Evolutionary conservation across 2,113 vertebrate species (phyloP).

Genomic region (Panurus biarmicus): DNA sequence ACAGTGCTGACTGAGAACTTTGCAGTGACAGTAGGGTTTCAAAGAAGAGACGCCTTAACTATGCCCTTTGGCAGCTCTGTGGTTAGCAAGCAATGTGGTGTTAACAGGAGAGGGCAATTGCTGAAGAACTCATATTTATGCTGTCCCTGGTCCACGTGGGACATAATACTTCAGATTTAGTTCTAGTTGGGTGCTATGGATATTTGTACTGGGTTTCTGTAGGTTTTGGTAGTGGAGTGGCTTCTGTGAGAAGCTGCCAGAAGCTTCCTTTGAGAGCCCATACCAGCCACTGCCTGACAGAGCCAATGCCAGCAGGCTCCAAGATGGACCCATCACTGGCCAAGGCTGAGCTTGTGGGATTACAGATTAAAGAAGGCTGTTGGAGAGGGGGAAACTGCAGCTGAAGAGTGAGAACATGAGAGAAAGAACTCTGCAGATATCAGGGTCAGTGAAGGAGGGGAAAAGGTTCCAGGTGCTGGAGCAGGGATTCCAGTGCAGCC

Average conservation of each 20-base stretch:
- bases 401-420: background rate
- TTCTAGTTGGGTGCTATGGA: background rate
- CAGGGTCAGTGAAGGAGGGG: background rate
- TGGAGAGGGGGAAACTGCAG: background rate
- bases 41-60: background rate
- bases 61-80: background rate
- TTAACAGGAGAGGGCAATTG: background rate
- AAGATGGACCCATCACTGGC: background rate
- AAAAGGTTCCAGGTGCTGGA: background rate
- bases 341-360: background rate
- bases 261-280: background rate
- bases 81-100: background rate
- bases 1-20: background rate
- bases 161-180: background rate
- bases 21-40: background rate
- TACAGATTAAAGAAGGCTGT: background rate
- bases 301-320: background rate
- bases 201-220: background rate
- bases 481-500: background rate
- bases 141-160: fast-evolving
- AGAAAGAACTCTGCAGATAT: background rate
- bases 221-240: background rate
- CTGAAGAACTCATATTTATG: background rate
- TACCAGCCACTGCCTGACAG: background rate
- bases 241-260: background rate